Conservation (phyloP, 2,113 vertebrate species). For the Isichthys henryi region DNA sequence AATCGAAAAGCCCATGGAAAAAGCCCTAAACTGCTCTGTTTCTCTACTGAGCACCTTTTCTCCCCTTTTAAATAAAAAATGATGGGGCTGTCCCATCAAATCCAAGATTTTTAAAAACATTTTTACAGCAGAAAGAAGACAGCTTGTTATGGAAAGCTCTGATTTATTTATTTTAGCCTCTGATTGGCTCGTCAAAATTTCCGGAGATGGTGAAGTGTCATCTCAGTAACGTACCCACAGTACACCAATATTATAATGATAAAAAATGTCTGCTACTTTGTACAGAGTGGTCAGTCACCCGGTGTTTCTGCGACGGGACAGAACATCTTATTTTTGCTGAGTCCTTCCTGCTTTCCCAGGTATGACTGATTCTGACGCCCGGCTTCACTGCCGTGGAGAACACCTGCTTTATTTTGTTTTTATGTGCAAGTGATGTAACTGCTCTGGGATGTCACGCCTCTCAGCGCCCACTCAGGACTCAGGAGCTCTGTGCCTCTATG, state of each 20-base stretch:
- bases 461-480: conserved; percentile 42
- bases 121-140: neutral
- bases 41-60: neutral
- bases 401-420: conserved; percentile 51
- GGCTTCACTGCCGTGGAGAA: conserved; percentile 30
- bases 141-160: neutral
- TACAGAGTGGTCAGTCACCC: neutral
- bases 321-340: neutral
- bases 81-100: neutral
- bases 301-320: neutral
- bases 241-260: neutral
- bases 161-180: neutral
- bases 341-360: neutral
- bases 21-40: neutral
- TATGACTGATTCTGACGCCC: neutral
- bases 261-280: neutral
- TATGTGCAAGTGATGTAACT: conserved; percentile 52
- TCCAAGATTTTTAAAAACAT: neutral
- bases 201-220: neutral
- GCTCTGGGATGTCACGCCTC: conserved; percentile 46
- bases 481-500: conserved; percentile 29
- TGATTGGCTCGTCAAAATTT: neutral
- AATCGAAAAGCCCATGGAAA: neutral
- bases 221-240: neutral
- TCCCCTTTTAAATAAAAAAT: neutral